Evolutionary conservation across 2,888 invertebrate genomes (phyloP).

Genomic region (Helicoverpa assulta): DNA sequence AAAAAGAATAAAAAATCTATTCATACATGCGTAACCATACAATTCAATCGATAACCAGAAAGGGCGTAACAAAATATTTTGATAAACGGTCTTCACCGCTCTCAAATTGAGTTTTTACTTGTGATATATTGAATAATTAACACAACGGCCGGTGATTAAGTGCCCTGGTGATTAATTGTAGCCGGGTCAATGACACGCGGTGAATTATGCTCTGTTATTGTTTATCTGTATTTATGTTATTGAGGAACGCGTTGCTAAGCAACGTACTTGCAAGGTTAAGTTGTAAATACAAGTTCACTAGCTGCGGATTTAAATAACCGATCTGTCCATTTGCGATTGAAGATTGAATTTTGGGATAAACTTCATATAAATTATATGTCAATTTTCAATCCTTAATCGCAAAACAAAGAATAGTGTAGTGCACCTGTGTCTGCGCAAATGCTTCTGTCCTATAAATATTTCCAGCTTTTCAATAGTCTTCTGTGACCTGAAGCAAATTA

Average conservation of each 20-base stretch:
- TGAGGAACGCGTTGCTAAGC: too few relatives aligned
- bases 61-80: constrained; percentile 31
- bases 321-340: too few relatives aligned
- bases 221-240: constrained; percentile 20
- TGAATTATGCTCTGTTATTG: constrained; percentile 28
- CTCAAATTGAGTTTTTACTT: constrained; percentile 48
- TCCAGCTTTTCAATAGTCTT: too few relatives aligned
- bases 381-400: too few relatives aligned
- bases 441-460: too few relatives aligned
- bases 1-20: neutral
- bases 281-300: too few relatives aligned
- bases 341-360: too few relatives aligned
- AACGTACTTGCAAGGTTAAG: too few relatives aligned
- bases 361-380: too few relatives aligned
- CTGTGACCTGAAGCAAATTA: constrained; percentile 3
- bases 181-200: constrained; percentile 39
- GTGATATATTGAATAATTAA: constrained; percentile 54
- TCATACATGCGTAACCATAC: neutral
- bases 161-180: constrained; percentile 42
- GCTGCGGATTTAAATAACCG: too few relatives aligned
- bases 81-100: constrained; percentile 35
- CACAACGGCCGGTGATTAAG: constrained; percentile 39
- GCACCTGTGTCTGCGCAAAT: too few relatives aligned
- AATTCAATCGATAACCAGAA: constrained; percentile 25
- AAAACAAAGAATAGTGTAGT: too few relatives aligned